Conservation (phyloP, 2,797 vertebrate genomes). For the Carapus acus region DNA sequence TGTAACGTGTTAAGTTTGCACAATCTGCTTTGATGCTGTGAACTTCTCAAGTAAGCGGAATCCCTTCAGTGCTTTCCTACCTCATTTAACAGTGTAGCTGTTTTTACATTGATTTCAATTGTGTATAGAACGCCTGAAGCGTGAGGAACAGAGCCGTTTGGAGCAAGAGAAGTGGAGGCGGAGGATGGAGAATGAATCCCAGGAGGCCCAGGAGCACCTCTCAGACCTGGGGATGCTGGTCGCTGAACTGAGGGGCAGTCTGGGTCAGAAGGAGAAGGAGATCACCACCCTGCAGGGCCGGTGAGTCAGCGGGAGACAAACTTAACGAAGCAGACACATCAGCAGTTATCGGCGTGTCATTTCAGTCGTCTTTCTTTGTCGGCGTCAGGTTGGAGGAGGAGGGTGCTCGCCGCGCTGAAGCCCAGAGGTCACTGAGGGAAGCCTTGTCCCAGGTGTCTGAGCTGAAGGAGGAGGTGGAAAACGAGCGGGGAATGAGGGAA, state of each 20-base stretch:
- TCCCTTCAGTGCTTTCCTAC: no score
- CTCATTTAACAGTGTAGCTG: no score
- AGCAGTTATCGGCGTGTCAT: not conserved
- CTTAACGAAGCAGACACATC: not conserved
- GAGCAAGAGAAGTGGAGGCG: slow-evolving; percentile 88
- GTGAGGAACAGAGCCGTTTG: slow-evolving; percentile 85
- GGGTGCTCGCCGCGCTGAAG: slow-evolving; percentile 71
- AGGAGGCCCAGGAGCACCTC: slow-evolving; percentile 86
- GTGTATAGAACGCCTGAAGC: slow-evolving; percentile 82
- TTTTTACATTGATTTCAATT: not conserved
- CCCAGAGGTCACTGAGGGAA: slow-evolving; percentile 80
- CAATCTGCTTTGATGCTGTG: no score
- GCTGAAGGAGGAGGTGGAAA: slow-evolving; percentile 85
- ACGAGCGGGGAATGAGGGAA: slow-evolving; percentile 78
- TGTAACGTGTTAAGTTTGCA: no score
- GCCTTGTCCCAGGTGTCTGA: slow-evolving; percentile 81
- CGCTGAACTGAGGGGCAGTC: slow-evolving; percentile 75
- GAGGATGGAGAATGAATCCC: slow-evolving; percentile 80
- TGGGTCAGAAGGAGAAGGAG: slow-evolving; percentile 85
- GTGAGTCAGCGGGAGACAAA: slow-evolving; percentile 51
- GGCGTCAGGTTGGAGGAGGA: slow-evolving; percentile 81
- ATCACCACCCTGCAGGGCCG: slow-evolving; percentile 81
- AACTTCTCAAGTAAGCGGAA: no score
- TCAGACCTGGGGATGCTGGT: slow-evolving; percentile 76
- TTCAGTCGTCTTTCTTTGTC: slow-evolving; percentile 6